A percentile compares a stretch with the other conserved stretches of the same genome.
Conservation (phyloP, 1,140 invertebrate species). For the Leptinotarsa lineolata region DNA sequence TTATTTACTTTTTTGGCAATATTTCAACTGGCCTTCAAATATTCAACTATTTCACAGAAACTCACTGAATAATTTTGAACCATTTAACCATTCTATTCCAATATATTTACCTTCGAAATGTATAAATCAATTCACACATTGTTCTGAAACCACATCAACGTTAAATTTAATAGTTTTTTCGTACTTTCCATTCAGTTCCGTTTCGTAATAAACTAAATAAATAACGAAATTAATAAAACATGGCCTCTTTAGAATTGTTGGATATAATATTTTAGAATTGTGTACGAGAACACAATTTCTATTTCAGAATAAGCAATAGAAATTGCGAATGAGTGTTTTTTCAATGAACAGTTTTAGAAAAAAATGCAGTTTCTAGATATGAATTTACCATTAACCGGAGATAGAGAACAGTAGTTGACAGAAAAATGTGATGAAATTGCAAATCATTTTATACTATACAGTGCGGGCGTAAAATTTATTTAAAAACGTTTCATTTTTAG, state of each 20-base stretch:
- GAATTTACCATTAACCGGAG: too few species aligned
- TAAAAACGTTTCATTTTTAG: too few species aligned
- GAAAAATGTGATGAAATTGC: too few species aligned
- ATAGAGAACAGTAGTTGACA: too few species aligned
- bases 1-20: neutral
- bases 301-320: too few species aligned
- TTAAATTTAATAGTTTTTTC: conserved; percentile 7
- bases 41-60: conserved; percentile 4
- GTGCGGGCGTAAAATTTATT: too few species aligned
- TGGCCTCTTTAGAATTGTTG: neutral
- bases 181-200: neutral
- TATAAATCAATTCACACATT: neutral
- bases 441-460: too few species aligned
- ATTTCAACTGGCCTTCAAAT: neutral
- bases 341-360: too few species aligned
- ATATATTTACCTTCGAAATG: neutral
- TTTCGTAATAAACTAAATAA: neutral
- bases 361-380: too few species aligned
- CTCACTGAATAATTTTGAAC: neutral
- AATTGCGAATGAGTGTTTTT: too few species aligned
- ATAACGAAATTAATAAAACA: neutral
- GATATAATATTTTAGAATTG: too few species aligned
- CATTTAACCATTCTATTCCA: neutral
- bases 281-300: too few species aligned
- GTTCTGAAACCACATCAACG: neutral